Evolutionary conservation across 2,888 invertebrate species (phyloP).

Genomic region (Tinea pellionella): DNA sequence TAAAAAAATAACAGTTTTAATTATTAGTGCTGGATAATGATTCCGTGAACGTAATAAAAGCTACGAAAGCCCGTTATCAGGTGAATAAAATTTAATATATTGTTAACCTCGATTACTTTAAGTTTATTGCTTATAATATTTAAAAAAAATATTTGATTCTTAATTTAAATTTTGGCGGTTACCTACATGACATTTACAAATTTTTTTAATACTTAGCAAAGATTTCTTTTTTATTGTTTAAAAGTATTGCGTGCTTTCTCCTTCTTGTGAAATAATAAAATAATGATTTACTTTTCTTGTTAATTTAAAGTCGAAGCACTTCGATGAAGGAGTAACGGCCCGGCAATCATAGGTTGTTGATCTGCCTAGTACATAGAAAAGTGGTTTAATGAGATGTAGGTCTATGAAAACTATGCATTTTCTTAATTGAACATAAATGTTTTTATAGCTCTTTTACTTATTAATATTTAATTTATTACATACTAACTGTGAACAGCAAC

Average conservation of each 20-base stretch:
- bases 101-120: slow-evolving; percentile 4
- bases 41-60: slow-evolving; percentile 23
- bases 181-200: too few relatives aligned
- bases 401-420: neutral
- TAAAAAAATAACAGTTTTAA: too few relatives aligned
- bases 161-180: neutral
- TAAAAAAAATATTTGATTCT: neutral
- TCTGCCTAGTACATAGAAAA: slow-evolving; percentile 28
- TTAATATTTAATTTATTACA: neutral
- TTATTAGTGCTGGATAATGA: slow-evolving; percentile 63
- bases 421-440: neutral
- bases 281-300: slow-evolving; percentile 1
- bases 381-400: slow-evolving; percentile 1
- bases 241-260: too few relatives aligned
- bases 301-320: slow-evolving; percentile 17
- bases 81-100: slow-evolving; percentile 47
- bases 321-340: slow-evolving; percentile 59
- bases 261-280: neutral
- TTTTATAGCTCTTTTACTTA: neutral
- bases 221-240: too few relatives aligned
- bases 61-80: slow-evolving; percentile 43
- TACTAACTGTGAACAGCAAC: too few relatives aligned
- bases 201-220: too few relatives aligned
- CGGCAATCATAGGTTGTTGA: slow-evolving; percentile 69
- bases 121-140: neutral